Evolutionary conservation across 1,140 invertebrate genomes (phyloP).

Genomic region (Leucophenga varia): DNA sequence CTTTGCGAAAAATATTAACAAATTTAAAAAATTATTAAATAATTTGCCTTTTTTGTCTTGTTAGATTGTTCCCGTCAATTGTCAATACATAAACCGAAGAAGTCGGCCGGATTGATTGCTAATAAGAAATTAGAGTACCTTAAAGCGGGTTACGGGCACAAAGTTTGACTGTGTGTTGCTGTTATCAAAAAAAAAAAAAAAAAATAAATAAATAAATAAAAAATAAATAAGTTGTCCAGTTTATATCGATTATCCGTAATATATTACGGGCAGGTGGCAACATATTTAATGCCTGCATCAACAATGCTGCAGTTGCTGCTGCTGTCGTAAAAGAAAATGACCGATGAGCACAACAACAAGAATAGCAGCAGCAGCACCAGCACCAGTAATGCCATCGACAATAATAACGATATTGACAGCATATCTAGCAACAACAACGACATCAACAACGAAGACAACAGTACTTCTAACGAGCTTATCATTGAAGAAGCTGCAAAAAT

Average conservation of each 20-base stretch:
- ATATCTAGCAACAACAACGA: conserved; percentile 8
- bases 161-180: too few species aligned
- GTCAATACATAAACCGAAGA: too few species aligned
- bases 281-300: conserved; percentile 26
- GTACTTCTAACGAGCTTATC: conserved; percentile 30
- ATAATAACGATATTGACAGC: conserved; percentile 21
- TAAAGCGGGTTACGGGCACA: too few species aligned
- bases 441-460: conserved; percentile 19
- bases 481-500: conserved; percentile 51
- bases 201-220: conserved; percentile 16
- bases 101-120: too few species aligned
- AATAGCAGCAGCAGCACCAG: conserved; percentile 6
- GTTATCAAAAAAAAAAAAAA: conserved; percentile 18
- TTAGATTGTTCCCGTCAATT: too few species aligned
- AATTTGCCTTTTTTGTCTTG: too few species aligned
- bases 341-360: conserved; percentile 51
- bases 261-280: conserved; percentile 13
- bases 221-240: conserved; percentile 15
- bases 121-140: too few species aligned
- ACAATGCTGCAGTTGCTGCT: conserved; percentile 26
- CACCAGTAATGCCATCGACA: conserved; percentile 31
- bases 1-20: conserved; percentile 11
- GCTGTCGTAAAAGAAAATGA: conserved; percentile 59
- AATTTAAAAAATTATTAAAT: conserved; percentile 12
- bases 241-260: too few species aligned